A percentile compares a stretch with the other conserved stretches of the same genome.
These are phyloP conservation scores for Hoplias malabaricus DNA, from an alignment of 2,113 vertebrate species.

Conservation along the genomic window DNA sequence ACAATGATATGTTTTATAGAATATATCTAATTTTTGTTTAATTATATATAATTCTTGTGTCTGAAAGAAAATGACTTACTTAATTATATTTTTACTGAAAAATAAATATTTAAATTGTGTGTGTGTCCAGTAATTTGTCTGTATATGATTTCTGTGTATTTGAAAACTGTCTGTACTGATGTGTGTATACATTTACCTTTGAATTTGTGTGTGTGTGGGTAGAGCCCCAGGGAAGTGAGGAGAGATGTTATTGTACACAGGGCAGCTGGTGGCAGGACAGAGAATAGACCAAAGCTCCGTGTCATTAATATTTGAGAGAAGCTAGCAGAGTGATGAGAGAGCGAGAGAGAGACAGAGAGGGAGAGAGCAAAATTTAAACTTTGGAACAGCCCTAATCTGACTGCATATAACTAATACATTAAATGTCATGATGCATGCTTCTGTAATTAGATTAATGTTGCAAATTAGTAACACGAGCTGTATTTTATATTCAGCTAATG, in stretches of 20 bases:
- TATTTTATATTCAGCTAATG: too few relatives aligned
- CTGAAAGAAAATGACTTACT: too few relatives aligned
- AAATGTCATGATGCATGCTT: too few relatives aligned
- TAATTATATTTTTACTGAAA: too few relatives aligned
- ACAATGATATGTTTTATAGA: too few relatives aligned
- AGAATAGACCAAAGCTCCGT: constrained; percentile 39
- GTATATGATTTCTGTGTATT: not conserved
- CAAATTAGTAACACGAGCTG: too few relatives aligned
- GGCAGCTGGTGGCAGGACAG: constrained; percentile 62
- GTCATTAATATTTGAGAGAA: constrained; percentile 73
- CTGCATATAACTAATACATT: not conserved
- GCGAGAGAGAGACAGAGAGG: not conserved
- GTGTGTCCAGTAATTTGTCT: not conserved
- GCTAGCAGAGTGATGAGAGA: not conserved
- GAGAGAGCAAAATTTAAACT: not conserved
- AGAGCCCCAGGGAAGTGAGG: constrained; percentile 36
- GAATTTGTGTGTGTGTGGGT: constrained; percentile 14
- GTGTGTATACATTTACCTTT: not conserved
- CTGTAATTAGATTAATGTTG: too few relatives aligned
- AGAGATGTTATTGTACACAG: constrained; percentile 48
- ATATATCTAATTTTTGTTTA: too few relatives aligned
- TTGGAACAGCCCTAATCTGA: not conserved
- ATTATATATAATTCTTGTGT: too few relatives aligned
- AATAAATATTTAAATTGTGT: too few relatives aligned
- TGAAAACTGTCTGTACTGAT: constrained; percentile 20